Conservation (phyloP, 2,113 vertebrate species). For the Piaya cayana region DNA sequence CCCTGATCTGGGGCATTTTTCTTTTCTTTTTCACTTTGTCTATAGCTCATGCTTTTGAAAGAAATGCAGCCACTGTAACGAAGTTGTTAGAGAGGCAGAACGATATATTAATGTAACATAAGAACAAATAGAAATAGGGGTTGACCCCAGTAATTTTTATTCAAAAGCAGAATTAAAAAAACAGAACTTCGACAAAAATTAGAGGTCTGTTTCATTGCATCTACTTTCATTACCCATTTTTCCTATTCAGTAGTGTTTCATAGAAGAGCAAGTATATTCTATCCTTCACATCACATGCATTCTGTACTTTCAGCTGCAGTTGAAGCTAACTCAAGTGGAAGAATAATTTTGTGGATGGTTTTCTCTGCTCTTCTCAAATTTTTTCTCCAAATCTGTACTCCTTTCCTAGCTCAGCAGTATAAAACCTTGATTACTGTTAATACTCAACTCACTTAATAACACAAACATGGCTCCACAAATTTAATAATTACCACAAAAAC, state of each 20-base stretch:
- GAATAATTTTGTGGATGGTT: not conserved
- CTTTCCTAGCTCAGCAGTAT: not conserved
- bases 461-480: not conserved
- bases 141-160: not conserved
- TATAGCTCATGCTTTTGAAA: not conserved
- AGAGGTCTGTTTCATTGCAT: not conserved
- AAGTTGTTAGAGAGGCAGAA: not conserved
- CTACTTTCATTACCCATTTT: not conserved
- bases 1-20: not conserved
- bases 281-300: not conserved
- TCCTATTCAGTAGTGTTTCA: not conserved
- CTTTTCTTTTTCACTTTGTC: not conserved
- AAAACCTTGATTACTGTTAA: not conserved
- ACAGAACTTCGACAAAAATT: not conserved
- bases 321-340: not conserved
- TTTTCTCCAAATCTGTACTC: not conserved
- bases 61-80: not conserved
- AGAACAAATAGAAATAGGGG: not conserved
- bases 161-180: not conserved
- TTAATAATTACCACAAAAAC: not conserved
- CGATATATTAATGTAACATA: not conserved
- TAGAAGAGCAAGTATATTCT: not conserved
- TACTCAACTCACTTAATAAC: not conserved
- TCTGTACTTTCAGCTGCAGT: not conserved
- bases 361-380: not conserved